These are phyloP conservation scores for Cephalopterus ornatus DNA, from an alignment of 2,113 vertebrate genomes.

Conservation along the genomic window DNA sequence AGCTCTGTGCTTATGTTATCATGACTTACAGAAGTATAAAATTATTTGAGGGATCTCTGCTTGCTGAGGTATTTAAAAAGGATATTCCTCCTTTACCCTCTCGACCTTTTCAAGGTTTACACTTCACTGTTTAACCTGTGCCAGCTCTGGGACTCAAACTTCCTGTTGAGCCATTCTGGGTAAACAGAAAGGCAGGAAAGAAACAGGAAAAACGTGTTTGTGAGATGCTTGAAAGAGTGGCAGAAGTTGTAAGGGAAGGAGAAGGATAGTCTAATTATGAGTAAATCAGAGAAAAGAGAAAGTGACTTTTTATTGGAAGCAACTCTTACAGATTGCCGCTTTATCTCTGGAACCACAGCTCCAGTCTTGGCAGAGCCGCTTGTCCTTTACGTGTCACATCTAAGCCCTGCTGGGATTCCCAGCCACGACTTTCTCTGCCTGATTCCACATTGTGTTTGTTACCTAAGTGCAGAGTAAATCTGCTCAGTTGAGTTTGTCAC, in stretches of 20 bases:
- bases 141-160: neutral
- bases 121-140: neutral
- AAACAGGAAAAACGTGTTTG: neutral
- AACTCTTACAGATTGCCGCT: neutral
- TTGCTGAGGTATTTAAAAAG: neutral
- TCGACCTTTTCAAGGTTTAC: neutral
- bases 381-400: neutral
- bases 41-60: neutral
- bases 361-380: neutral
- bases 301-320: neutral
- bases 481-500: neutral
- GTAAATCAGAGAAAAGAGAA: neutral
- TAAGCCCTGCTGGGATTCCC: neutral
- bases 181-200: neutral
- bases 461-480: neutral
- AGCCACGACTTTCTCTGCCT: neutral
- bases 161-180: neutral
- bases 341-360: neutral
- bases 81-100: fast-evolving
- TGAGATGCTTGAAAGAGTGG: neutral
- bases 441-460: neutral
- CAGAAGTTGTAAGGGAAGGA: neutral
- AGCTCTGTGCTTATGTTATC: neutral
- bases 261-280: neutral
- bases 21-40: neutral